Evolutionary conservation across 2,797 vertebrate species (phyloP).

Genomic region (Trematomus bernacchii): DNA sequence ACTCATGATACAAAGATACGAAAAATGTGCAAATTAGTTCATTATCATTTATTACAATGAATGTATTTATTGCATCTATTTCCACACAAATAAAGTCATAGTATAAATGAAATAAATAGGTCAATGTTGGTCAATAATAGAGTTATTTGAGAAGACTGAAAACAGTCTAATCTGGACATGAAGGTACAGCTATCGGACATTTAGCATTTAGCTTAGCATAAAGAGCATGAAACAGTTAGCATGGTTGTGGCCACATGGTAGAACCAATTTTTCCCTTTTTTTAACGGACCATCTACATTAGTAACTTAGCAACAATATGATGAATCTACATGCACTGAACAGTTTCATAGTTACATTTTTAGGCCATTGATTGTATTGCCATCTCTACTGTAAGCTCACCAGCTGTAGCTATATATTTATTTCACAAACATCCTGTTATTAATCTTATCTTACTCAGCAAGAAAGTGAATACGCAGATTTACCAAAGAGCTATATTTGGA

Average conservation of each 20-base stretch:
- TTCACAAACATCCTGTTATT: too few species aligned
- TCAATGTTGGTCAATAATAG: constrained; percentile 1
- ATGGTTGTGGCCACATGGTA: not conserved
- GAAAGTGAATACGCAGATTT: not conserved
- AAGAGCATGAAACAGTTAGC: not conserved
- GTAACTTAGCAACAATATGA: too few species aligned
- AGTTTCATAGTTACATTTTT: too few species aligned
- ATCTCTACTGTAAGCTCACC: too few species aligned
- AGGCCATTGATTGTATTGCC: too few species aligned
- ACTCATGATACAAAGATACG: constrained; percentile 1
- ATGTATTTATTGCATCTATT: not conserved
- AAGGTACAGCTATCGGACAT: not conserved
- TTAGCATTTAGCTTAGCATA: not conserved
- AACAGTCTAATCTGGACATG: not conserved
- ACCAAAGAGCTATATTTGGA: not conserved
- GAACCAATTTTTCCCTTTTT: not conserved
- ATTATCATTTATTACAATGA: constrained; percentile 8
- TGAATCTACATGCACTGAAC: too few species aligned
- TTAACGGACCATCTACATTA: too few species aligned
- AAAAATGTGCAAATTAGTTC: not conserved
- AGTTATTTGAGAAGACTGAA: not conserved
- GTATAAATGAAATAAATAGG: constrained; percentile 14
- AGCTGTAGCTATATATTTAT: too few species aligned
- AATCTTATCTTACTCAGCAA: too few species aligned
- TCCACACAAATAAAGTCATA: not conserved